phyloP scores from a whole-genome alignment of 2,888 invertebrate species.

The Athripsodes cinereus region DNA sequence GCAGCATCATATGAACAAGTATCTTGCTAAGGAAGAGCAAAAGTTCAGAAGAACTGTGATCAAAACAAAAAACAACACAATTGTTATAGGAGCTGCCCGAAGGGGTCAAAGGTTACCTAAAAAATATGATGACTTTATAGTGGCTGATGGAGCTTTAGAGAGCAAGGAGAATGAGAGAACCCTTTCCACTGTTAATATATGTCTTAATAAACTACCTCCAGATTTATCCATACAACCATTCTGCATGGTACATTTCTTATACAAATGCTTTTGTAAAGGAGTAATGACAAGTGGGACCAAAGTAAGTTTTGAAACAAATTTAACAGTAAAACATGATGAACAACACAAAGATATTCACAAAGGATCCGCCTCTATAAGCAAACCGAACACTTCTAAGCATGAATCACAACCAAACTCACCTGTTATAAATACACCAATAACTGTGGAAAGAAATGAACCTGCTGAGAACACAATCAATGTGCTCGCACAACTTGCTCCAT shows the following conservation, averaged over 20 bases:
- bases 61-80: slow-evolving; percentile 56
- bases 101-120: slow-evolving; percentile 56
- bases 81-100: slow-evolving; percentile 54
- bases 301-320: not conserved
- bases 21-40: slow-evolving; percentile 61
- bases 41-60: slow-evolving; percentile 69
- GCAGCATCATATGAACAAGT: slow-evolving; percentile 46
- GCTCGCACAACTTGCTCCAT: no score
- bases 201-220: slow-evolving; percentile 32
- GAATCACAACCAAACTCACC: no score
- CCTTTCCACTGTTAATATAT: not conserved
- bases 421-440: no score
- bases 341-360: no score
- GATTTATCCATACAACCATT: slow-evolving; percentile 51
- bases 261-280: slow-evolving; percentile 60
- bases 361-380: no score
- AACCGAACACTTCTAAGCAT: no score
- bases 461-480: no score
- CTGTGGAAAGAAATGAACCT: no score
- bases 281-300: slow-evolving; percentile 7
- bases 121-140: slow-evolving; percentile 52
- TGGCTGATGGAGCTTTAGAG: not conserved
- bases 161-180: not conserved
- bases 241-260: slow-evolving; percentile 61
- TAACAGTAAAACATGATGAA: no score